These are phyloP conservation scores for Oncorhynchus keta DNA, from an alignment of 2,113 vertebrate species.

Conservation along the genomic window DNA sequence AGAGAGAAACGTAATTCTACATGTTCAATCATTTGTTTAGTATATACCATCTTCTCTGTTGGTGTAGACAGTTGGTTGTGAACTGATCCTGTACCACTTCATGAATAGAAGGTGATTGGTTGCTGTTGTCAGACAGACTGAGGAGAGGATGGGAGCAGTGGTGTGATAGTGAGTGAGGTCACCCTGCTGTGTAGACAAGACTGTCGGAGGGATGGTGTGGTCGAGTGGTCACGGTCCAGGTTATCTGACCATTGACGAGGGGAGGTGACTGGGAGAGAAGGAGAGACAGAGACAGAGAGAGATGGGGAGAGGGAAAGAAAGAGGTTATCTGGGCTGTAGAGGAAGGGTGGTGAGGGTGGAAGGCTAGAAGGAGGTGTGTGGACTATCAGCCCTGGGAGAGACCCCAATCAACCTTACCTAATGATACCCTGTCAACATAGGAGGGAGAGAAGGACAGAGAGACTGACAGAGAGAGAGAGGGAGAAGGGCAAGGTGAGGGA, in stretches of 20 bases:
- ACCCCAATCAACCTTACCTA: slow-evolving; percentile 26
- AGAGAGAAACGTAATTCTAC: too few relatives aligned
- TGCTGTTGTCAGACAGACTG: too few relatives aligned
- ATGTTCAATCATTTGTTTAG: too few relatives aligned
- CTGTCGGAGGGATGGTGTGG: too few relatives aligned
- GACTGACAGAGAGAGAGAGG: neutral
- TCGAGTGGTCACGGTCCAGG: neutral
- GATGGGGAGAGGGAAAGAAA: neutral
- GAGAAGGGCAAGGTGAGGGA: neutral
- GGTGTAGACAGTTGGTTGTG: too few relatives aligned
- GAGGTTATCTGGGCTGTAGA: slow-evolving; percentile 62
- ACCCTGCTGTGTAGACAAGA: too few relatives aligned
- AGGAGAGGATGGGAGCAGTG: too few relatives aligned
- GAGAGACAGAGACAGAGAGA: neutral
- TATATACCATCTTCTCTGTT: too few relatives aligned
- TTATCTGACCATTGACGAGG: neutral
- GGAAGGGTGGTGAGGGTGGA: slow-evolving; percentile 53
- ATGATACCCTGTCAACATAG: slow-evolving; percentile 39
- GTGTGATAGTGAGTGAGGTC: too few relatives aligned
- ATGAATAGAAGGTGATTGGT: too few relatives aligned
- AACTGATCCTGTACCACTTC: too few relatives aligned
- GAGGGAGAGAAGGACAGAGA: neutral
- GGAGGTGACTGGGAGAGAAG: neutral
- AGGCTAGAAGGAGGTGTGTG: slow-evolving; percentile 53
- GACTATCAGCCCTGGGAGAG: slow-evolving; percentile 31